These are phyloP conservation scores for Phalacrocorax brasilianus DNA, from an alignment of 2,113 vertebrate genomes.

Conservation along the genomic window DNA sequence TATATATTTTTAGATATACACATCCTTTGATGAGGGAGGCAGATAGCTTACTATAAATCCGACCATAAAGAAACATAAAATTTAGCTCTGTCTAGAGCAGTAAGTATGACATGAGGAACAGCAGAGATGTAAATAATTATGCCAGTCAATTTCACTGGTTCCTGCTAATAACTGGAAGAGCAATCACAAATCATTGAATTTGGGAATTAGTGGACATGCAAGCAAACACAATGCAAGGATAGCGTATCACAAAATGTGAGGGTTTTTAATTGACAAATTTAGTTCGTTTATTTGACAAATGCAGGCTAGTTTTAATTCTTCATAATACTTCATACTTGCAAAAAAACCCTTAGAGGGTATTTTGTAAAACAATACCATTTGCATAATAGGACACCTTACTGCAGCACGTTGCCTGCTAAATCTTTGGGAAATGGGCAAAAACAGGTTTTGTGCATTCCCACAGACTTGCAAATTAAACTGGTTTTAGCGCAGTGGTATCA, in stretches of 20 bases:
- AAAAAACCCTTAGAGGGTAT: not conserved
- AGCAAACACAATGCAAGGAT: not conserved
- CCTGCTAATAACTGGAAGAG: not conserved
- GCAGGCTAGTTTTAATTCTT: not conserved
- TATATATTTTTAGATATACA: not conserved
- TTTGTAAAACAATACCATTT: not conserved
- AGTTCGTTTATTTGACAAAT: not conserved
- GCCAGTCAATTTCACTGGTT: not conserved
- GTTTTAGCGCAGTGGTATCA: not conserved
- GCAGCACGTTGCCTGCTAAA: not conserved
- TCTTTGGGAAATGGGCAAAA: not conserved
- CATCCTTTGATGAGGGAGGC: not conserved
- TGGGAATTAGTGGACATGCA: not conserved
- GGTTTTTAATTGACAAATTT: not conserved
- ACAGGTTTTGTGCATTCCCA: not conserved
- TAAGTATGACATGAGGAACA: not conserved
- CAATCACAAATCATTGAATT: not conserved
- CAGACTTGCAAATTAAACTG: not conserved
- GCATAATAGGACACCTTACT: not conserved
- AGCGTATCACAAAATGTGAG: not conserved
- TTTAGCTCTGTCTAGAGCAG: not conserved
- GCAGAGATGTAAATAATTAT: not conserved
- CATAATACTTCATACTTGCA: not conserved
- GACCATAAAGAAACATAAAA: not conserved
- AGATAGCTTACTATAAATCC: slow-evolving; percentile 2